Conservation (phyloP, 1,140 invertebrate species). For the Zaprionus nigranus region DNA sequence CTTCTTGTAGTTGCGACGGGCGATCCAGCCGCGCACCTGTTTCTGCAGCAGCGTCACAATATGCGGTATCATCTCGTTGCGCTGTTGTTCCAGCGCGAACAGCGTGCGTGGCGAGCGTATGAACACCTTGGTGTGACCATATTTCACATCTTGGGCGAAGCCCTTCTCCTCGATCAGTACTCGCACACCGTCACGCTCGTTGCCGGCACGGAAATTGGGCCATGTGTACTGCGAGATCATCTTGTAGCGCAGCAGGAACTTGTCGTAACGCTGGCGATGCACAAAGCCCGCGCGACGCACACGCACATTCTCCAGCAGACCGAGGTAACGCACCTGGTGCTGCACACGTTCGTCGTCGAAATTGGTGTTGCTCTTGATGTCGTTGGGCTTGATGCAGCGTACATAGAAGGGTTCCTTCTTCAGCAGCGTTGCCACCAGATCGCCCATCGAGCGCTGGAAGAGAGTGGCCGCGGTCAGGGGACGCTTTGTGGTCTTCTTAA, state of each 20-base stretch:
- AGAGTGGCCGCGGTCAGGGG: conserved; percentile 96
- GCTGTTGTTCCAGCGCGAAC: conserved; percentile 93
- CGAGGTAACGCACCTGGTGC: conserved; percentile 96
- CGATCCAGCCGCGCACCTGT: conserved; percentile 94
- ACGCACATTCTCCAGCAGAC: conserved; percentile 96
- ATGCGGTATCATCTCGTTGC: conserved; percentile 92
- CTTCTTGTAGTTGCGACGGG: conserved; percentile 91
- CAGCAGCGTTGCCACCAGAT: conserved; percentile 93
- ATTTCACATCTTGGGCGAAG: conserved; percentile 94
- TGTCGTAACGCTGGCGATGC: conserved; percentile 94
- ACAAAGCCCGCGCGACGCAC: conserved; percentile 97
- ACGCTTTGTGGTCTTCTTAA: conserved; percentile 96
- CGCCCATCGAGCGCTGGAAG: conserved; percentile 97
- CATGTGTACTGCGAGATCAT: conserved; percentile 97
- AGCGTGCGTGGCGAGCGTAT: conserved; percentile 95
- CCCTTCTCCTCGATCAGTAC: conserved; percentile 92
- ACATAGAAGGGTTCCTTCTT: conserved; percentile 98
- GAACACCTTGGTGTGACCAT: conserved; percentile 97
- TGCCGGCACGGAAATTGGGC: conserved; percentile 94
- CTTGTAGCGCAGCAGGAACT: conserved; percentile 95
- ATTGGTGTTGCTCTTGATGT: conserved; percentile 91
- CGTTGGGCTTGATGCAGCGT: conserved; percentile 98
- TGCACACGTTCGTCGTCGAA: conserved; percentile 90
- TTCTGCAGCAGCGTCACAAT: conserved; percentile 97
- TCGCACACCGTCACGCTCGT: conserved; percentile 92